Conservation (phyloP, 2,113 vertebrate species). For the Holacanthus passer region DNA sequence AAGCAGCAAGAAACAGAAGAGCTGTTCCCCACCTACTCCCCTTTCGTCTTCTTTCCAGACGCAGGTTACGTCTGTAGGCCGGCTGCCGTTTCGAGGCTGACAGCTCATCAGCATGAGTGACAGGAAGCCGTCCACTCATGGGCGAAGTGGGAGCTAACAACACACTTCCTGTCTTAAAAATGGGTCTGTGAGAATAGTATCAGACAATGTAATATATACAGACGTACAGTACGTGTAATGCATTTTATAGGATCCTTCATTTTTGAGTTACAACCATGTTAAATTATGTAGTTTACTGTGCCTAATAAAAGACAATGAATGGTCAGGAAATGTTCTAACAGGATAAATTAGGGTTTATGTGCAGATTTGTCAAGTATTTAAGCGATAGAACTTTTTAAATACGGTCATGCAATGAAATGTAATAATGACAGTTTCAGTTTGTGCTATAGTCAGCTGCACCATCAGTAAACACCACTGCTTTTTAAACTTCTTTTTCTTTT, state of each 20-base stretch:
- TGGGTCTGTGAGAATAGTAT: background rate
- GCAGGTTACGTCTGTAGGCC: constrained; percentile 28
- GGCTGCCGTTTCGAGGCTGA: constrained; percentile 55
- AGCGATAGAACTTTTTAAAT: constrained; percentile 9
- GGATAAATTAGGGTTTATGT: background rate
- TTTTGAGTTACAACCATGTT: background rate
- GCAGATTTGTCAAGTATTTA: background rate
- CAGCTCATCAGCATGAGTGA: constrained; percentile 64
- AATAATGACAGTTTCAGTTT: background rate
- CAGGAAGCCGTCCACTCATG: constrained; percentile 28
- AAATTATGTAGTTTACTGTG: too few relatives aligned
- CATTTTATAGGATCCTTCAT: background rate
- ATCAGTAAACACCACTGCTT: background rate
- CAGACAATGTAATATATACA: background rate
- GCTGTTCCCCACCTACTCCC: constrained; percentile 20
- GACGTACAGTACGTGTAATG: background rate
- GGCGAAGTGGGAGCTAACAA: background rate
- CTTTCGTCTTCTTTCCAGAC: background rate
- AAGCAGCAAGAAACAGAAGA: background rate
- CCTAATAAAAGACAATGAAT: background rate
- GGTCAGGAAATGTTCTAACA: background rate
- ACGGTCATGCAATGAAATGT: constrained; percentile 7
- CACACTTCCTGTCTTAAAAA: constrained; percentile 29
- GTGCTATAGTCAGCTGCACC: background rate
- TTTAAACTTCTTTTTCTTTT: constrained; percentile 2